Base-by-base conservation (phyloP, 2,888 invertebrate species). In the Linnaemya tessellans region DNA sequence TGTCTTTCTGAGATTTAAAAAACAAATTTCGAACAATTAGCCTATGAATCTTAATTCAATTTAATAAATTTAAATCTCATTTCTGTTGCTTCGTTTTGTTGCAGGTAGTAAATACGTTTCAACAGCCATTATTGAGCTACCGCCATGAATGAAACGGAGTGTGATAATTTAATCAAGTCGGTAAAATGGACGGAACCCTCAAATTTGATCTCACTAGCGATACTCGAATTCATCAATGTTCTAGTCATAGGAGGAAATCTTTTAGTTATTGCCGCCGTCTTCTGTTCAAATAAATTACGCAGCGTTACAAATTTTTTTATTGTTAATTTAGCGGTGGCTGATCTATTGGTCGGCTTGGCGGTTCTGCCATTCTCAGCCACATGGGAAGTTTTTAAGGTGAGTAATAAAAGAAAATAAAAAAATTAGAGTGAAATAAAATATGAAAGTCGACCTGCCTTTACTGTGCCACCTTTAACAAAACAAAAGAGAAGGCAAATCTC, bases 261-360 rank as follows among this genome's bases (percentile, higher is more conserved):
- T 91, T 94, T 98, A 88, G 98, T 98, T 89, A 98, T 98, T 90
- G 95, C 97, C 73, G 98, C 98, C 79, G 98, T 98, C 81, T 96
- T 97, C 92, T 96, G 97, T 92, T 97, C 97, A 13, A 96, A 96
- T 86, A 98, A 98, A 93, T 94, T 99, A 88, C 95, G 98, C 88
- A 98, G 97, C 88, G 98, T 98, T 89, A 99, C 98, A 86, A 99
- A 99, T 93, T 95, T 98, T 91, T 98, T 99, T 94, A 98, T 99
- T 92, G 98, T 98, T 86, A 98, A 98, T 64, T 94, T 99, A 90
- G 99, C 99, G 0, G 97, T 98, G 22, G 98, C 99, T 62, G 99
- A 99, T 93, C 94, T 99, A 84, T 94, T 98, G 90, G 98, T 99
- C n/a, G 99, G 99, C 1, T 94, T 98, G 8, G 97, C 98, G 25